phyloP scores from a whole-genome alignment of 2,113 vertebrate species.

The Callipepla squamata region DNA sequence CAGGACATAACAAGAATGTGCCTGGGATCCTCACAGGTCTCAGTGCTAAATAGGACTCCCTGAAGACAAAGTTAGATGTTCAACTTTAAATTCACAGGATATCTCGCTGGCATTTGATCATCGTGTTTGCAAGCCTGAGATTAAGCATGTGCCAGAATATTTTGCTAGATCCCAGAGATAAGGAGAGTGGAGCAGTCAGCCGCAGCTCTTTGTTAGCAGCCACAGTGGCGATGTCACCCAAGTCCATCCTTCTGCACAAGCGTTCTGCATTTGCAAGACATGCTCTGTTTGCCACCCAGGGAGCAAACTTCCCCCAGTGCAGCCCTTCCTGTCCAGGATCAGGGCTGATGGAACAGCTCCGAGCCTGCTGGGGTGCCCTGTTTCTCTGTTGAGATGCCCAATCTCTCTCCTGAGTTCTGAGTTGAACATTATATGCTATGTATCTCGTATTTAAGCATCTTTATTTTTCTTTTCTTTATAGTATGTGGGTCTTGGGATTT shows the following conservation, averaged over 20 bases:
- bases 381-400: not conserved
- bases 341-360: not conserved
- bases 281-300: no score
- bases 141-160: not conserved
- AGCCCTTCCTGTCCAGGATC: no score
- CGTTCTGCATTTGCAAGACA: fast-evolving
- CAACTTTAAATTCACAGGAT: not conserved
- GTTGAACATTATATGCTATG: not conserved
- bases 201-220: no score
- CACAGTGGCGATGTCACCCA: not conserved
- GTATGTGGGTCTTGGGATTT: not conserved
- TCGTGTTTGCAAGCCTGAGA: not conserved
- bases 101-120: not conserved
- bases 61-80: not conserved
- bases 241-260: not conserved
- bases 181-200: not conserved
- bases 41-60: not conserved
- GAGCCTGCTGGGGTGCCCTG: not conserved
- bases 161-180: not conserved
- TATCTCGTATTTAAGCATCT: not conserved
- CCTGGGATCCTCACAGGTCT: not conserved
- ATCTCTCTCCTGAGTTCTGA: not conserved
- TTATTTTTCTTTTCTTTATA: not conserved
- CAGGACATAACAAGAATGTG: fast-evolving
- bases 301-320: no score